These are phyloP conservation scores for Dermolepida albohirtum DNA, from an alignment of 2,888 invertebrate species.

Conservation along the genomic window DNA sequence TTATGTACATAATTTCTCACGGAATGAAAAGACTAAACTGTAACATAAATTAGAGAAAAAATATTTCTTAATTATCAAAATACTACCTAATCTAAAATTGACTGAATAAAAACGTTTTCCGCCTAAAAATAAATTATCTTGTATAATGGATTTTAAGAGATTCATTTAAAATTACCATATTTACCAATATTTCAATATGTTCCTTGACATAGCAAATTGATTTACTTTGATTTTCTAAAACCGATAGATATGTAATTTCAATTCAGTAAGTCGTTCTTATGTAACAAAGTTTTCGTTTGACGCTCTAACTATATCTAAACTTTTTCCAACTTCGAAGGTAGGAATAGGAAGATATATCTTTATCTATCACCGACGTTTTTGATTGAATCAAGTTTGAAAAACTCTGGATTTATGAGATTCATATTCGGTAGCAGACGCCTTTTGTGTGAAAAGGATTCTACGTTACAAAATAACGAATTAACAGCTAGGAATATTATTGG, in stretches of 20 bases:
- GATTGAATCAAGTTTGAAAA: constrained; percentile 11
- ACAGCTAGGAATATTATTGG: too few species aligned
- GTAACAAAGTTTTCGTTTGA: constrained; percentile 12
- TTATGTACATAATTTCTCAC: too few species aligned
- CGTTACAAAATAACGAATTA: too few species aligned
- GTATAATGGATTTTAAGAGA: too few species aligned
- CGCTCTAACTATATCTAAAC: constrained; percentile 12
- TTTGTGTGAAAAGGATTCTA: too few species aligned
- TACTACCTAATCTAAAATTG: too few species aligned
- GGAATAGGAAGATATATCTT: constrained; percentile 3
- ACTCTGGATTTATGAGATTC: constrained; percentile 6
- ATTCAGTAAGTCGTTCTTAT: constrained; percentile 6
- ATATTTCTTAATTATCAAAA: too few species aligned
- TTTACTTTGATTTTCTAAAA: not conserved
- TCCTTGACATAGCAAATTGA: not conserved
- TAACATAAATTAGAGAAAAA: too few species aligned
- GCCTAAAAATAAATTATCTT: too few species aligned
- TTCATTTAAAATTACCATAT: too few species aligned
- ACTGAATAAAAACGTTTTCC: too few species aligned
- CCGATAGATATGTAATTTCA: not conserved
- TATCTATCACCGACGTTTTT: constrained; percentile 14
- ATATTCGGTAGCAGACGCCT: not conserved
- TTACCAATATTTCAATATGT: not conserved
- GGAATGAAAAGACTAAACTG: too few species aligned
- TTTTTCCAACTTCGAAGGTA: not conserved